phyloP scores from a whole-genome alignment of 1,140 invertebrate genomes.

The Chymomyza costata region DNA sequence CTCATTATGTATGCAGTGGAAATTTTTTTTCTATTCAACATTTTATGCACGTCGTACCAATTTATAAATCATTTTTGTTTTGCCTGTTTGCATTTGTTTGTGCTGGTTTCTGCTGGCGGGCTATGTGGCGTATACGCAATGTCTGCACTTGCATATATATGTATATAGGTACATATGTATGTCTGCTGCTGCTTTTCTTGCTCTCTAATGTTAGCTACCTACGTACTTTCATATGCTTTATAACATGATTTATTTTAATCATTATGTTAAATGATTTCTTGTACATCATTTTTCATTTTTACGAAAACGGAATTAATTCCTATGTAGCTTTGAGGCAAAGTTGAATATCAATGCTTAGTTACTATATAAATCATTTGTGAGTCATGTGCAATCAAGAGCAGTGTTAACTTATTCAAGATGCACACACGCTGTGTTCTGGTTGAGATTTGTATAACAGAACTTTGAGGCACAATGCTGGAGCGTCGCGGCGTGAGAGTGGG shows the following conservation, averaged over 20 bases:
- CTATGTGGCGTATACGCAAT: constrained; percentile 66
- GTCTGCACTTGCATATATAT: constrained; percentile 37
- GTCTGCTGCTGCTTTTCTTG: constrained; percentile 1
- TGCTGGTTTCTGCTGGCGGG: constrained; percentile 49
- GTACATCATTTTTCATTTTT: constrained; percentile 52
- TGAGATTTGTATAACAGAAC: neutral
- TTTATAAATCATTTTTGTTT: constrained; percentile 74
- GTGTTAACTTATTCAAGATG: neutral
- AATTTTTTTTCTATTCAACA: constrained; percentile 64
- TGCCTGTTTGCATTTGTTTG: constrained; percentile 65
- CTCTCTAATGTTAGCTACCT: neutral
- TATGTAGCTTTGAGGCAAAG: neutral
- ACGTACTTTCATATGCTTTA: constrained; percentile 17
- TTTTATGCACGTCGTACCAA: constrained; percentile 72
- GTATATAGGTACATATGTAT: constrained; percentile 17
- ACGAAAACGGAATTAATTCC: constrained; percentile 6
- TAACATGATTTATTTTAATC: constrained; percentile 73
- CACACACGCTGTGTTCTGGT: neutral
- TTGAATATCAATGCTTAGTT: neutral
- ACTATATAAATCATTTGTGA: no score
- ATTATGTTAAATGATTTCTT: constrained; percentile 71
- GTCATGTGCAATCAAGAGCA: neutral
- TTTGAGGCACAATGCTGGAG: neutral
- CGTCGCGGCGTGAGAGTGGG: no score
- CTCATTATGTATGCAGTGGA: constrained; percentile 71